These are phyloP conservation scores for Thaleichthys pacificus DNA, from an alignment of 2,797 vertebrate genomes.

Conservation along the genomic window DNA sequence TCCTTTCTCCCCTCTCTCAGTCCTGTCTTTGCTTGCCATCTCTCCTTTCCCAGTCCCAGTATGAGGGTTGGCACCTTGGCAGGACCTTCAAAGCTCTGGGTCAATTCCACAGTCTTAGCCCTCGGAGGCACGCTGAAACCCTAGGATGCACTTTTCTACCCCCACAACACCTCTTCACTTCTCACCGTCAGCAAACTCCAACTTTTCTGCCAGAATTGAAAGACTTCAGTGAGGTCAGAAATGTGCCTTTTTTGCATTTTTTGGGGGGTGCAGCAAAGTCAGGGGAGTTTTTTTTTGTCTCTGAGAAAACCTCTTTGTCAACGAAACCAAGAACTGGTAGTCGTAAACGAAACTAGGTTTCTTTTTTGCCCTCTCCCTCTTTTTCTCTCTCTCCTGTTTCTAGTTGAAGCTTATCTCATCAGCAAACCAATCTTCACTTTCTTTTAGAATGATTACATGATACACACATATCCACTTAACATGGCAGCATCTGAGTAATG, in stretches of 20 bases:
- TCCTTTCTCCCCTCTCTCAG: background rate
- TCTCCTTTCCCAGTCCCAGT: background rate
- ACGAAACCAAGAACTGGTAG: background rate
- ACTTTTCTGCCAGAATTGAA: background rate
- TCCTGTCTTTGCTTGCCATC: no score
- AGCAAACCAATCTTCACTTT: background rate
- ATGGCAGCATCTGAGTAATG: background rate
- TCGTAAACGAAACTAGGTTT: background rate
- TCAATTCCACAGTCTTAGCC: constrained; percentile 7
- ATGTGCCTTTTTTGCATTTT: background rate
- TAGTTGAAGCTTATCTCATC: background rate
- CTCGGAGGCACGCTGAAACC: constrained; percentile 8
- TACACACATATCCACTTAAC: no score
- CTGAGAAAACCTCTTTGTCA: background rate
- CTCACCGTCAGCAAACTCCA: background rate
- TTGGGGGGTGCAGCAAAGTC: background rate
- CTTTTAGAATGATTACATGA: background rate
- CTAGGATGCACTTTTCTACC: constrained; percentile 23
- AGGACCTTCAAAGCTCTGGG: background rate
- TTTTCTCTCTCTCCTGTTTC: background rate
- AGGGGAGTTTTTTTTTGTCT: background rate
- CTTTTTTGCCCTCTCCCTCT: background rate
- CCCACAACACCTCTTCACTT: background rate
- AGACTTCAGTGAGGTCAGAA: background rate
- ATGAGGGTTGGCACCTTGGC: constrained; percentile 8